Percentiles rank a stretch among this genome's conserved stretches.
phyloP scores from a whole-genome alignment of 2,888 invertebrate species.

The Noctua fimbriata region DNA sequence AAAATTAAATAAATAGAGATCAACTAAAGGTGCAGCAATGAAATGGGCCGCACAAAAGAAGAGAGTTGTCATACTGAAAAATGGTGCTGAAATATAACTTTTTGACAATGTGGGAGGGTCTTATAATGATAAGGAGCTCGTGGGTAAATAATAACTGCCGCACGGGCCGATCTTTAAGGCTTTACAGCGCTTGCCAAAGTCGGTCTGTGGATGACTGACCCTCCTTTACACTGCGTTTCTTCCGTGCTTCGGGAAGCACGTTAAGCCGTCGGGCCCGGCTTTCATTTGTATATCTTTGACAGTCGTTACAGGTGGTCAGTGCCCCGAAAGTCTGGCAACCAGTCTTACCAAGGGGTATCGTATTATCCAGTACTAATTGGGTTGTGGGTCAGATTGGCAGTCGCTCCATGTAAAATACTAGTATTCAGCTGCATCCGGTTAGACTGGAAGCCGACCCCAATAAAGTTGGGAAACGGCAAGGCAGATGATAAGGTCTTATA shows the following conservation, averaged over 20 bases:
- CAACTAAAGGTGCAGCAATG: too few relatives aligned
- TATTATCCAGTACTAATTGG: neutral
- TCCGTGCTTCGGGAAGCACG: neutral
- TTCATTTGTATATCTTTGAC: neutral
- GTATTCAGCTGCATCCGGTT: neutral
- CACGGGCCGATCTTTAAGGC: neutral
- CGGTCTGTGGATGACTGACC: neutral
- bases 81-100: neutral
- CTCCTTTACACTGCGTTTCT: neutral
- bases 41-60: neutral
- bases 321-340: neutral
- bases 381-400: neutral
- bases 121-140: neutral
- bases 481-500: neutral
- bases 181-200: neutral
- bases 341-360: neutral
- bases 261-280: neutral
- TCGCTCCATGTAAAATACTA: neutral
- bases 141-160: neutral
- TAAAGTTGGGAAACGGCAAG: neutral
- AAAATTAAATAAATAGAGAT: too few relatives aligned
- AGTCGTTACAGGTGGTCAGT: neutral
- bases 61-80: neutral
- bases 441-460: neutral
- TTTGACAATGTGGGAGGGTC: neutral